Base-by-base conservation (phyloP, 1,140 invertebrate genomes). In the Plodia interpunctella region DNA sequence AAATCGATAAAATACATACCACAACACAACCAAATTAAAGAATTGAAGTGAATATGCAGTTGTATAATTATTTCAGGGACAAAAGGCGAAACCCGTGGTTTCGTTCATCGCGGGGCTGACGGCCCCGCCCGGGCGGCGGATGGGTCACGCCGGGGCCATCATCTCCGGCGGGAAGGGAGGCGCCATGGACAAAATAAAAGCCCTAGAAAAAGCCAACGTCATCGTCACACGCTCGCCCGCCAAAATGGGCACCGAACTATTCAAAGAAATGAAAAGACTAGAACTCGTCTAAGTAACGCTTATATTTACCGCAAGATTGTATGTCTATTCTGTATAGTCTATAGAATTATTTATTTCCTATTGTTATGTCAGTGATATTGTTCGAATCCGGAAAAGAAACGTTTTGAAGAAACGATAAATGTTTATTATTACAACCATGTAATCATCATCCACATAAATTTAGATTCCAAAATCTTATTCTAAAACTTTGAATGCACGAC, bases 141-240 rank as follows among this genome's bases (percentile, higher is more conserved):
- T 99, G 98, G 98, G 98, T 49, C 98, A 99, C 83, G 98, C 98
- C 67, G 98, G 98, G 71, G 98, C 98, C 70, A 99, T 99, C 74
- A 99, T 99, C 87, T 97, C 98, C 18, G 98, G 98, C 20, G 98
- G 98, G 32, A 99, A 99, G 90, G 98, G 98, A 65, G 98, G 97
- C 60, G 98, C 98, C 66, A 95, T 97, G 90, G 98, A 99, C 78
- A 99, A 99, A 91, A 99, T 99, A 66, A 94, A 97, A 80, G 98
- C 99, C 60, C 91, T 99, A 59, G 95, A 97, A 91, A 94, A 95
- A 80, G 95, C 96, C 66, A 90, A 83, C 67, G 98, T 99, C 49
- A 94, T 97, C 78, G 98, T 99, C 10, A 98, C 97, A 21, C 95
- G 95, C 80, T 98, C 97, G 80, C 98, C 98, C 25, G 98, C 98